Conservation (phyloP, 2,113 vertebrate genomes). For the Ciconia maguari region DNA sequence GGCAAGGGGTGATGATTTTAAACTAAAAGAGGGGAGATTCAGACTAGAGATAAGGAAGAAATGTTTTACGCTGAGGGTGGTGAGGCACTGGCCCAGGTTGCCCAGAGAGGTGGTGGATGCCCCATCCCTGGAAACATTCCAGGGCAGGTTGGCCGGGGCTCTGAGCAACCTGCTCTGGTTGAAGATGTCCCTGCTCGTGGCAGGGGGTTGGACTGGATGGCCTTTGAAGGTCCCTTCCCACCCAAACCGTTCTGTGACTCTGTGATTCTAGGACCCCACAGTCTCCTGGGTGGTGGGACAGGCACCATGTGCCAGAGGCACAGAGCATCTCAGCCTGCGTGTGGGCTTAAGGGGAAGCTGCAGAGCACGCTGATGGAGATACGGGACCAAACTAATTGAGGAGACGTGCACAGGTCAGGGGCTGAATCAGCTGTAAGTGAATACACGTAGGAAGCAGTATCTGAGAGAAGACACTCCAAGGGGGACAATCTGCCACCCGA, state of each 20-base stretch:
- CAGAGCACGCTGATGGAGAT: neutral
- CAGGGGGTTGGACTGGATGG: neutral
- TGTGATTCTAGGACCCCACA: no score
- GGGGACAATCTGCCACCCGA: no score
- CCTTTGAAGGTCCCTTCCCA: fast-evolving
- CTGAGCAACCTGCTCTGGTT: neutral
- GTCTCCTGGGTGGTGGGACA: neutral
- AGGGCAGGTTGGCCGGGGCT: neutral
- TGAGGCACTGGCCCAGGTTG: neutral
- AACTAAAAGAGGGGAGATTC: neutral
- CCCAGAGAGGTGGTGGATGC: neutral
- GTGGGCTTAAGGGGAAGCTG: neutral
- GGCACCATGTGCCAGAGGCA: neutral
- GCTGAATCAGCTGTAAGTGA: neutral
- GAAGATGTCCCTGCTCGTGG: neutral
- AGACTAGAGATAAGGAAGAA: neutral
- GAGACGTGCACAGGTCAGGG: no score
- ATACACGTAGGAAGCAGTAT: fast-evolving
- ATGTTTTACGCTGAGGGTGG: fast-evolving
- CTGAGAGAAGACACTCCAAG: neutral
- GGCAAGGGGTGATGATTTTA: neutral
- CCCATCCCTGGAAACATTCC: neutral
- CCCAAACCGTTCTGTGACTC: no score
- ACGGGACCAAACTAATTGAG: neutral
- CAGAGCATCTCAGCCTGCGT: neutral